Base-by-base conservation (phyloP, 2,797 vertebrate genomes). In the Bradypodion pumilum region DNA sequence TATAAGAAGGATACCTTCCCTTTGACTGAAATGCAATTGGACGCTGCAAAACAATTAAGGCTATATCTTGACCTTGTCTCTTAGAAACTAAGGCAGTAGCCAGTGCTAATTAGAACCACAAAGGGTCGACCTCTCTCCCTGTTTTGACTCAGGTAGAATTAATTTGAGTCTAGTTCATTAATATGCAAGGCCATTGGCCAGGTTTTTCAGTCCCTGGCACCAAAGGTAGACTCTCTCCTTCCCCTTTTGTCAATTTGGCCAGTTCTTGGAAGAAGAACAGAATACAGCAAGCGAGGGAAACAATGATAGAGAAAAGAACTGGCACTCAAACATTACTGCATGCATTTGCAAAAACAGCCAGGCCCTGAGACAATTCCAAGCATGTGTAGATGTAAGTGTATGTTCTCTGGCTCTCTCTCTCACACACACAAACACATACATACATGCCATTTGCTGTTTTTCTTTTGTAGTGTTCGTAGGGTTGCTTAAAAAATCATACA, bases 31-130 rank as follows among this genome's bases (percentile, higher is more conserved):
- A 70, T 46, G 42, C 63, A 37, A n/a, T 37, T 62, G 37, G 65
- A 81, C 56, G 76, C 32, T 37, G 62, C 52, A 81, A n/a, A 69
- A 80, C 78, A 80, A 85, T 85, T 85, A 85, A 75, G 40, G n/a
- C 69, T 1, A 62, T 13, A 16, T 52, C 84, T 80, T 69, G 65
- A 77, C 65, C 79, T 70, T 76, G 84, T 70, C 85, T 87, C 87
- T 85, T 40, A 8, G 4, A 2, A 0, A 15, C 65, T 27, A 0
- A 0, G 2, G 27, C 0, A 0, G 69, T 78, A 78, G 74, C 69
- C 82, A 72, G 85, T 76, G 0, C 87, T 94, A 91, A 92, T 94
- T 90, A 90, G 75, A 89, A 69, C 49, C 84, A 69, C 70, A 2
- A 73, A 91, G 56, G 88, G 59, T 37, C 78, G 85, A 87, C 83